These are phyloP conservation scores for Argyra leucocephala DNA, from an alignment of 2,888 invertebrate genomes.

Conservation along the genomic window DNA sequence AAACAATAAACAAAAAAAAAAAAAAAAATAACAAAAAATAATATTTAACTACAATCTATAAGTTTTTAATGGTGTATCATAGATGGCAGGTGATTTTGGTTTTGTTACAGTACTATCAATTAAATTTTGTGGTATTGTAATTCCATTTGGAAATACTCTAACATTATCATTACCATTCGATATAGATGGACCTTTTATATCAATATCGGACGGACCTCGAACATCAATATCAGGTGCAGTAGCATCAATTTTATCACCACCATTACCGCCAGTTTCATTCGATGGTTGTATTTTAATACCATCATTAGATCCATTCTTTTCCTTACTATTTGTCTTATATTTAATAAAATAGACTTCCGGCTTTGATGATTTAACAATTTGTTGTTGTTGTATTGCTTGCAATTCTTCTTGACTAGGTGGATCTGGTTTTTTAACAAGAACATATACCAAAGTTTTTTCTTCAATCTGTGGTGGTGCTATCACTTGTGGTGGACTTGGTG, in stretches of 20 bases:
- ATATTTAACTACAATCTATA: background rate
- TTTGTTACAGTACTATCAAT: background rate
- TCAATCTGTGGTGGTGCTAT: constrained; percentile 35
- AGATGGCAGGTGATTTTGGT: background rate
- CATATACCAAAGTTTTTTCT: constrained; percentile 60
- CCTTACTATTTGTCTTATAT: constrained; percentile 52
- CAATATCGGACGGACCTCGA: background rate
- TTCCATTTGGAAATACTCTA: background rate
- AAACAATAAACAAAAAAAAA: too few species aligned
- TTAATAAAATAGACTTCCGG: constrained; percentile 63
- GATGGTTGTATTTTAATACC: constrained; percentile 7
- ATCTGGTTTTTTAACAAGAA: constrained; percentile 58
- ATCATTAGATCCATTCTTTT: constrained; percentile 7
- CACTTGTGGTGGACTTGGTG: constrained; percentile 23
- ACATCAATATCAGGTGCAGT: background rate
- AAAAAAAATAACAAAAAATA: background rate
- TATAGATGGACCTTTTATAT: too few species aligned
- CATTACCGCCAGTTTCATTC: background rate
- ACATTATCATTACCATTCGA: background rate
- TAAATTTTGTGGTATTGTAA: background rate
- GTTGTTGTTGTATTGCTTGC: constrained; percentile 49
- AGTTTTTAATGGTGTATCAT: background rate
- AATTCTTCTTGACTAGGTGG: constrained; percentile 52
- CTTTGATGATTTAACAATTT: constrained; percentile 51
- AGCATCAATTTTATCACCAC: constrained; percentile 18